Conservation (phyloP, 2,113 vertebrate species). For the Isichthys henryi region DNA sequence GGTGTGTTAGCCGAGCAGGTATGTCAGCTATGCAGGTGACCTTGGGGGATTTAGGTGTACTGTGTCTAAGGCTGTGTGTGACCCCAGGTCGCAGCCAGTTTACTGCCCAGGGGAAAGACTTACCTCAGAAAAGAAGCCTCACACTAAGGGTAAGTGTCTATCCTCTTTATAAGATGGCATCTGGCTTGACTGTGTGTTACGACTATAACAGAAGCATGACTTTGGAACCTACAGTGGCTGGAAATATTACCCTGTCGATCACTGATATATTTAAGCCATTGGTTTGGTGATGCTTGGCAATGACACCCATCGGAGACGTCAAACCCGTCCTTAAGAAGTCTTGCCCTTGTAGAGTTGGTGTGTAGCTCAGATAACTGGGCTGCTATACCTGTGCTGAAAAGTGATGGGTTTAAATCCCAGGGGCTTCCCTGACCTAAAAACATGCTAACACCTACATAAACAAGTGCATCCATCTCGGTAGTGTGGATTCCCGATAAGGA, state of each 20-base stretch:
- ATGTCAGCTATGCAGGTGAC: background rate
- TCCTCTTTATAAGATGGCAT: background rate
- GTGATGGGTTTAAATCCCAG: background rate
- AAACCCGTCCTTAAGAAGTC: background rate
- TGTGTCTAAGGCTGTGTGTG: background rate
- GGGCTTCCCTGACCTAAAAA: background rate
- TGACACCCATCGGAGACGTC: background rate
- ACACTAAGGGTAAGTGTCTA: constrained; percentile 25
- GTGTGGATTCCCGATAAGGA: background rate
- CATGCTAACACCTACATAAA: background rate
- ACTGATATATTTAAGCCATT: background rate
- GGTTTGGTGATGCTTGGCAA: background rate
- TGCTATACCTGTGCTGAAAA: background rate
- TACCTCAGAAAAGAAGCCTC: constrained; percentile 38
- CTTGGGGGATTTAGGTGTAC: background rate
- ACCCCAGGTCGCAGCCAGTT: constrained; percentile 33
- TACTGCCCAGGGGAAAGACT: constrained; percentile 43
- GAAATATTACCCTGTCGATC: background rate
- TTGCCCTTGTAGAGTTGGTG: background rate
- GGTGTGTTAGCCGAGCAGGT: background rate
- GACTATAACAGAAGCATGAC: background rate
- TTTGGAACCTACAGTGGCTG: background rate
- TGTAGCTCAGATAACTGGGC: background rate
- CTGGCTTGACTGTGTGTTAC: background rate
- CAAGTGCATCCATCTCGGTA: background rate